phyloP scores from a whole-genome alignment of 1,140 invertebrate species.

The Bombus soroeensis region DNA sequence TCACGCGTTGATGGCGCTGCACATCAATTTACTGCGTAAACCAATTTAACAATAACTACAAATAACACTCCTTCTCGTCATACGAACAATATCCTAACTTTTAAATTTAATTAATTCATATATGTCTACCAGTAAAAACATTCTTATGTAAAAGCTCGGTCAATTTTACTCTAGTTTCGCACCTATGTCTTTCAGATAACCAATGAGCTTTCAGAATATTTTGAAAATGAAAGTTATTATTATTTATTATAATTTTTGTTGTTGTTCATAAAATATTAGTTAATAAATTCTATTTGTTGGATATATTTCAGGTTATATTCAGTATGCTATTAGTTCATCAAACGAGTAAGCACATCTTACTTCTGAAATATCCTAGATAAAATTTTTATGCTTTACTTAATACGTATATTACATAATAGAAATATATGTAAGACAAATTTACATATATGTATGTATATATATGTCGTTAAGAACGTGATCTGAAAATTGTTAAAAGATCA shows the following conservation, averaged over 20 bases:
- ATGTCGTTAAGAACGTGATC: not conserved
- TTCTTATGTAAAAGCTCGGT: not conserved
- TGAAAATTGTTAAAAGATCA: not conserved
- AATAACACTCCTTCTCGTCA: not conserved
- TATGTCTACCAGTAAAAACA: not conserved
- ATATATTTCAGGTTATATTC: not conserved
- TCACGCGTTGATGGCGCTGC: constrained; percentile 66
- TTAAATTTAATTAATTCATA: constrained; percentile 22
- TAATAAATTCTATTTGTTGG: not conserved
- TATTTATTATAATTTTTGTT: not conserved
- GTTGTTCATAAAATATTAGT: not conserved
- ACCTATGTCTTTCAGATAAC: not conserved
- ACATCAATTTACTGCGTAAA: constrained; percentile 39
- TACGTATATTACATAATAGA: not conserved
- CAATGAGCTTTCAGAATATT: not conserved
- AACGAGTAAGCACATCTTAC: not conserved
- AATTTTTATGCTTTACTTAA: not conserved
- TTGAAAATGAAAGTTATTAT: not conserved
- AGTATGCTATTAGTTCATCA: not conserved
- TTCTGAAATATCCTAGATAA: not conserved
- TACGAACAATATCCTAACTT: not conserved
- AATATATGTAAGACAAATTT: not conserved
- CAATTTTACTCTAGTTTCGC: not conserved
- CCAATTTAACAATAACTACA: constrained; percentile 41
- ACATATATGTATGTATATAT: not conserved